Evolutionary conservation across 2,888 invertebrate species (phyloP), one percentile per base, ranked within the genome.

Genomic region (Norana najaformis): DNA sequence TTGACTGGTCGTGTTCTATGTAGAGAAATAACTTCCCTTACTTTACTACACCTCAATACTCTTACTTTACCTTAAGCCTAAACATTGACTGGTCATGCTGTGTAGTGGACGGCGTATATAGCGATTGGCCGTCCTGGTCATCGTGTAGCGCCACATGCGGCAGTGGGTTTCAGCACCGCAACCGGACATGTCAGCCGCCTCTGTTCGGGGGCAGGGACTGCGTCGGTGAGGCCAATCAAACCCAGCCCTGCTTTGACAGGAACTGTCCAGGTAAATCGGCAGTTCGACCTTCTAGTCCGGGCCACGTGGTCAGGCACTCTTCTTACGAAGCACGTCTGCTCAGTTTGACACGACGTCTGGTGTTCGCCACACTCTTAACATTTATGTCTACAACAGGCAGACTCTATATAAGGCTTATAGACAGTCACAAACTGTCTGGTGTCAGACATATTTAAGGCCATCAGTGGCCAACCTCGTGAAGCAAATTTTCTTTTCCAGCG

Each of bases 191-290:
- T 88, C 41, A 89, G 30, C 93, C 93, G 36, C 93, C 93, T 34
- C 92, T 92, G 85, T 91, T 93, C 91, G 93, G 92, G 36, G 94
- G 94, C 20, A 91, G 91, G 13, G 91, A 92, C 69, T 94, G 94
- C 91, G 91, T 90, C 0, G 94, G 94, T 30, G 89, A 91, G 20
- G 53, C 88, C 36, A 90, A 89, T 23, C 93, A 94, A 34, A 90
- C 91, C 30, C 92, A 93, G 90, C 90, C 90, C 23, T 94, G 94
- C 89, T 93, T 93, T 90, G 93, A 93, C n/a, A 91, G 92, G 47
- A 92, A 92, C 90, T 94, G 94, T 90, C 93, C 94, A 91, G 93
- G 94, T 94, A 91, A 90, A 92, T 89, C 13, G 16, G n/a, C 35
- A 5, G 83, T 38, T 85, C n/a, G 69, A 47, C 30, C n/a, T n/a